phyloP scores from a whole-genome alignment of 2,113 vertebrate species.

The Semicossyphus pulcher region DNA sequence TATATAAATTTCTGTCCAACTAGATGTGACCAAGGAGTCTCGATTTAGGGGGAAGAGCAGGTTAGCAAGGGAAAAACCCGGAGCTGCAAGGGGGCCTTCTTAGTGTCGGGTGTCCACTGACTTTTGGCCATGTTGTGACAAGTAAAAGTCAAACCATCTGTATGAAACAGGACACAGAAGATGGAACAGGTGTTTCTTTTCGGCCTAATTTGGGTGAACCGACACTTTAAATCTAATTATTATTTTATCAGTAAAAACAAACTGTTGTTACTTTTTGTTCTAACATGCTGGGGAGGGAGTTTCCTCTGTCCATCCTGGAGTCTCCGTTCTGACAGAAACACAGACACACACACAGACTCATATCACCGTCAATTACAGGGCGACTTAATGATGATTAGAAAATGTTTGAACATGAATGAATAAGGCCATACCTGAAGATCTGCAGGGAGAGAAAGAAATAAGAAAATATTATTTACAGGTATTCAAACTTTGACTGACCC shows the following conservation, averaged over 20 bases:
- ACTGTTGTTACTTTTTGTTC: constrained; percentile 85
- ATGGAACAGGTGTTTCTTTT: no score
- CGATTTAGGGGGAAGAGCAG: no score
- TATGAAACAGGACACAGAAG: no score
- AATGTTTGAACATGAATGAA: neutral
- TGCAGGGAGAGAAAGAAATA: constrained; percentile 12
- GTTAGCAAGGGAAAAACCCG: no score
- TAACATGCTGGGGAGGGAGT: constrained; percentile 92
- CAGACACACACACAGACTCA: neutral
- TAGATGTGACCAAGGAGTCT: no score
- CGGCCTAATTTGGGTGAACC: neutral
- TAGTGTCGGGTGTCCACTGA: no score
- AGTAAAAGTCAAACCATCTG: no score
- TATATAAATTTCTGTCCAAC: no score
- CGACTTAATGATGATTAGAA: neutral
- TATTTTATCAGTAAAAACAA: neutral
- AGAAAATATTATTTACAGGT: neutral
- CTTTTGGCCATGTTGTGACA: no score
- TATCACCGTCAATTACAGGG: neutral
- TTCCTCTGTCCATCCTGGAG: constrained; percentile 92
- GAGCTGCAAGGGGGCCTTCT: no score
- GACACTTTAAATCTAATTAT: neutral
- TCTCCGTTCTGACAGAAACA: constrained; percentile 87
- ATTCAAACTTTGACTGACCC: no score
- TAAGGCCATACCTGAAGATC: constrained; percentile 66